Conservation (phyloP, 2,113 vertebrate species). For the Bubo bubo region DNA sequence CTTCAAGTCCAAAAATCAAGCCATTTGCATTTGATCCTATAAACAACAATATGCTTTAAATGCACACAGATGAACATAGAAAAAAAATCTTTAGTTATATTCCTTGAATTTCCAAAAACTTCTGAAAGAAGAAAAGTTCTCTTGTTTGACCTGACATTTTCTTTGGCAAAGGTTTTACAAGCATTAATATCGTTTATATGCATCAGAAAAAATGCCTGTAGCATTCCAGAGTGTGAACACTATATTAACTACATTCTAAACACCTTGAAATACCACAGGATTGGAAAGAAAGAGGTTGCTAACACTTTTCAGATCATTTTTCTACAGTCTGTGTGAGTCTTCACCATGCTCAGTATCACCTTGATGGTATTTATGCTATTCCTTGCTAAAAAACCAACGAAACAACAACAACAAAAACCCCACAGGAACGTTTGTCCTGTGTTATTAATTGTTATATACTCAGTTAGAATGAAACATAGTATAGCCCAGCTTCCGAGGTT, state of each 20-base stretch:
- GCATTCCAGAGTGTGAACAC: background rate
- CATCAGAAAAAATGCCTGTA: background rate
- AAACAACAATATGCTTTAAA: background rate
- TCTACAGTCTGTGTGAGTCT: background rate
- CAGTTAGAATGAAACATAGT: background rate
- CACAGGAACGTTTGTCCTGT: background rate
- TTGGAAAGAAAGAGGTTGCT: background rate
- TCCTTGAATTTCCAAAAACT: background rate
- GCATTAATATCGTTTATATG: conserved; percentile 10
- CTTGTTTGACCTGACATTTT: conserved; percentile 22
- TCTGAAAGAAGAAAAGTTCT: background rate
- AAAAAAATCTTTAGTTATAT: background rate
- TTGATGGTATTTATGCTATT: background rate
- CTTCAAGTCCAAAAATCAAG: background rate
- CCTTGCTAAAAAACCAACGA: background rate
- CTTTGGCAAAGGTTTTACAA: conserved; percentile 30
- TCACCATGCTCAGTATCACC: background rate
- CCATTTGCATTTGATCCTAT: background rate
- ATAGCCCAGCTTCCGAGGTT: background rate
- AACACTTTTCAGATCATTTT: background rate
- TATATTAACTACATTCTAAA: background rate
- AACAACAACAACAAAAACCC: background rate
- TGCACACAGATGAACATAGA: background rate
- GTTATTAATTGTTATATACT: background rate
- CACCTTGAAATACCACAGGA: background rate